Base-by-base conservation (phyloP, 2,113 vertebrate genomes). In the Paratilapia polleni region DNA sequence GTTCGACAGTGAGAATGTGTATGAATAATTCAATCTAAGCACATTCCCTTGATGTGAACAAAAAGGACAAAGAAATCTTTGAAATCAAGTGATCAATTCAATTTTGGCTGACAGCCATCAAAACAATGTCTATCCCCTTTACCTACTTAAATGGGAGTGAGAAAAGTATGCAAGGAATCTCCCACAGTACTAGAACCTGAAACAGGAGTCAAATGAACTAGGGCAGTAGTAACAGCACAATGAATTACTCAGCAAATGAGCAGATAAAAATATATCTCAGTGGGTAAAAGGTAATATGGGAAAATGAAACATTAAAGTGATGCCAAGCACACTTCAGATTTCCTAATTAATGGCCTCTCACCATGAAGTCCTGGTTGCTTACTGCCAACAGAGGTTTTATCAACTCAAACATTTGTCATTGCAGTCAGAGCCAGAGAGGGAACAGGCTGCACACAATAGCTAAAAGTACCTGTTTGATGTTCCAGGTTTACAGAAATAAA, bases 381-480 rank as follows among this genome's bases (percentile, higher is more conserved):
- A 73, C 63, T 86, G 85, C 91, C 88, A 89, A 63, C 8, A 34
- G 78, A 87, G 75, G 68, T 87, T 88, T 93, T 93, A 92, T 91
- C 78, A 79, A 60, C 78, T 77, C 83, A 73, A 82, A 84, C 86
- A 87, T 93, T 93, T 84, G 91, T 92, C 90, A 85, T 84, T 92
- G 63, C 84, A 85, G 89, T 90, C 74, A 87, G 88, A 83, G 63
- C 49, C 80, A 64, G 74, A 38, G 84, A 89, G 85, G 86, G 84
- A 91, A 87, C 90, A 89, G 86, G 26, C 79, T 86, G 77, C 78
- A 34, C 88, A 74, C 87, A 80, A 80, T 64, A 28, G 82, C 80
- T 79, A 77, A 83, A 93, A 89, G 91, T 89, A 92, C 90, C 82
- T 84, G 89, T 95, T 94, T 93, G 90, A 94, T 94, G 91, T 92